Evolutionary conservation across 2,888 invertebrate species (phyloP), one percentile per base, ranked within the genome.

Genomic region (Petrophora chlorosata): DNA sequence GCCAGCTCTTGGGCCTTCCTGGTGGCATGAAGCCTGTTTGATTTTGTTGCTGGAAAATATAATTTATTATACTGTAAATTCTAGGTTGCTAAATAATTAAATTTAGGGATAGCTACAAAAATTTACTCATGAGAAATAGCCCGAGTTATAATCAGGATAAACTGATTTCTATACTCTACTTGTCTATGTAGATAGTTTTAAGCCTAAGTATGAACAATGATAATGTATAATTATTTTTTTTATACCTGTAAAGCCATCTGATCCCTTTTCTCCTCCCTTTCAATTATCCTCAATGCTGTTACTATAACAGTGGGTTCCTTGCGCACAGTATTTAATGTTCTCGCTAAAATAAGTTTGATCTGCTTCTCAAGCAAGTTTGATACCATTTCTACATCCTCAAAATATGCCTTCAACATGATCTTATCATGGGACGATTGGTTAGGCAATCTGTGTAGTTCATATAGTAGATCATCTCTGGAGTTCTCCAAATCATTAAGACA

Each of bases 291-390:
- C 23, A 99, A 82, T 0, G 97, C 98, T 4, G 99, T 99, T 0
- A 99, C 99, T 62, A 99, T 97, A 5, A 98, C 95, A 0, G 97
- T 97, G 0, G 98, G 98, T 73, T 98, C 97, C 77, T 98, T 97
- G 13, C 98, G 92, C 0, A 99, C 98, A 1, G 98, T 98, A 73
- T 98, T 98, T 33, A 99, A 86, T 0, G 98, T 97, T 49, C 99
- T 92, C 50, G 96, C 95, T 40, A 99, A 80, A 53, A 98, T 96
- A 32, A 99, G 91, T 76, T 96, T 95, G 32, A 99, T 92, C 76
- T 99, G 98, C 73, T 98, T 98, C 65, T 97, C 97, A 58, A 99
- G 89, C 4, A 95, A 90, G 56, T 95, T 94, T 0, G 98, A 98
- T 0, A 99, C 92, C 51, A 94, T 94, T 80, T 98, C 96, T 0